Evolutionary conservation across 2,888 invertebrate genomes (phyloP), one percentile per base, ranked within the genome.

Genomic region (Drosophila anceps): DNA sequence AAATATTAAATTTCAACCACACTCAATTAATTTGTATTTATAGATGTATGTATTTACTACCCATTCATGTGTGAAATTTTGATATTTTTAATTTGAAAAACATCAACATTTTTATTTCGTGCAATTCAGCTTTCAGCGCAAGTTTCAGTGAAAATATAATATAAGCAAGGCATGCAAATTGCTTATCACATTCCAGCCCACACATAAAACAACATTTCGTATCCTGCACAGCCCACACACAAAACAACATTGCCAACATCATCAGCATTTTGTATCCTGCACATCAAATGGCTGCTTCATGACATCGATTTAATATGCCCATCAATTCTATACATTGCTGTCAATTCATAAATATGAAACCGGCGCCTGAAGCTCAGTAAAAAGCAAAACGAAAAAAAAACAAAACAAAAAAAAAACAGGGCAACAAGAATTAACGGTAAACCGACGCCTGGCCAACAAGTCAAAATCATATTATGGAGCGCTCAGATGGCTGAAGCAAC

Each of bases 301-400:
- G 70, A 80, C 77, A 77, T 77, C 76, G 71, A 76, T 81, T 81
- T 76, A 76, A 81, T 81, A 60, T 71, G 55, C 46, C 61, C 64
- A 78, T 81, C 67, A 78, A 76, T 81, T 64, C 53, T 50, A 50
- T 39, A 51, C 44, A 24, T n/a, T 24, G 69, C 63, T 74, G 76
- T 61, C 75, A 73, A 46, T 61, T 54, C 48, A 67, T 77, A 69
- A 70, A 77, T 63, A 67, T 61, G 61, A 77, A 76, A 71, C 61
- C 63, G 53, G 60, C 60, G 64, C 67, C 50, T 60, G 13, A 63
- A 66, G 70, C 66, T 44, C 29, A 33, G 51, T 29, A 43, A 39
- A 35, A 57, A 41, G 1, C 31, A n/a, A 13, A 24, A 18, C n/a
- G 13, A 60, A 37, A 33, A n/a, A 27, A 31, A 59, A 29, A 6